phyloP scores from a whole-genome alignment of 2,888 invertebrate genomes.

The Pilophorus perplexus region DNA sequence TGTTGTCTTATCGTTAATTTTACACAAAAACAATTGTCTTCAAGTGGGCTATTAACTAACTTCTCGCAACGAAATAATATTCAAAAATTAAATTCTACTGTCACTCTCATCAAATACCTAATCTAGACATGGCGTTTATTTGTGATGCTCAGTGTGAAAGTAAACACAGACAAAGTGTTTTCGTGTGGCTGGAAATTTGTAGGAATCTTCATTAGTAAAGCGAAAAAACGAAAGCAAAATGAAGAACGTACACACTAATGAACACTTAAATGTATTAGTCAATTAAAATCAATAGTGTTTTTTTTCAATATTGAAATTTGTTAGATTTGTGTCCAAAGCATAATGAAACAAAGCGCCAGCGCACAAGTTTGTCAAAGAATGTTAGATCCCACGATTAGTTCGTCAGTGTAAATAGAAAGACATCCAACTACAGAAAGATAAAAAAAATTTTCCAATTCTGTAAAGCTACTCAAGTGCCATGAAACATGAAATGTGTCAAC shows the following conservation, averaged over 20 bases:
- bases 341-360: slow-evolving; percentile 18
- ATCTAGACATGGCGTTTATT: no score
- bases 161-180: no score
- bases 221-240: slow-evolving; percentile 2
- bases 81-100: no score
- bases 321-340: neutral
- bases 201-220: neutral
- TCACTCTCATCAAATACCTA: no score
- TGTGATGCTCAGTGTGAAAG: no score
- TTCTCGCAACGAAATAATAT: no score
- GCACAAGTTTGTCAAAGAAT: neutral
- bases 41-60: no score
- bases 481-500: slow-evolving; percentile 36
- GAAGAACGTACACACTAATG: neutral
- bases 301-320: neutral
- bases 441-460: slow-evolving; percentile 26
- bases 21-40: no score
- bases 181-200: neutral
- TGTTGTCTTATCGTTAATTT: no score
- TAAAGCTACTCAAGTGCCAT: slow-evolving; percentile 41
- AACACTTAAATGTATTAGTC: neutral
- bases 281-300: neutral
- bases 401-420: slow-evolving; percentile 32
- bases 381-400: no score
- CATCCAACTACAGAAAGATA: slow-evolving; percentile 38